These are phyloP conservation scores for Strongylocentrotus purpuratus DNA, from an alignment of 35 echinoderm and acorn worm genomes.

Conservation along the genomic window DNA sequence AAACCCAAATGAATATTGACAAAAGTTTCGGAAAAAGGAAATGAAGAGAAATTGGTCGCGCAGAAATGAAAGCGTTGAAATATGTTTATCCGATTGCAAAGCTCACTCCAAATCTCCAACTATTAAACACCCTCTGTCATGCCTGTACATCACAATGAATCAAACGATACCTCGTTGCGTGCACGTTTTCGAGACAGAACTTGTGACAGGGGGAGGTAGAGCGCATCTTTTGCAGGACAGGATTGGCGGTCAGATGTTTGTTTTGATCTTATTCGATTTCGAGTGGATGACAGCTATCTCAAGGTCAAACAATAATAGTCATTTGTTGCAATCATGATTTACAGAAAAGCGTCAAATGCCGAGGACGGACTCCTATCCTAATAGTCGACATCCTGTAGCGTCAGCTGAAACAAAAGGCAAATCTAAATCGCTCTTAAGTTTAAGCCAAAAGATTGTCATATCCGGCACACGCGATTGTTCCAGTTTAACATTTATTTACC, in stretches of 20 bases:
- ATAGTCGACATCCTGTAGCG: constrained; percentile 1
- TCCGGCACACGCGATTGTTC: constrained; percentile 12
- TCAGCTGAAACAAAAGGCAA: not conserved
- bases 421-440: not conserved
- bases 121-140: not conserved
- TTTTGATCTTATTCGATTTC: not conserved
- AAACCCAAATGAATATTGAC: constrained; percentile 52
- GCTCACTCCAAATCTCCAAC: not conserved
- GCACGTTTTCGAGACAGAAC: not conserved
- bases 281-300: not conserved
- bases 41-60: constrained; percentile 43
- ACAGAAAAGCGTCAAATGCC: constrained; percentile 21
- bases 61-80: constrained; percentile 26
- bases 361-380: not conserved
- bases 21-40: constrained; percentile 50
- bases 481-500: not conserved
- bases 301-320: not conserved
- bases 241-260: not conserved
- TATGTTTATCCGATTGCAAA: constrained; percentile 36
- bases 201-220: not conserved
- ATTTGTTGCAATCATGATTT: constrained; percentile 17
- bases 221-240: not conserved
- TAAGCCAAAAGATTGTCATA: not conserved
- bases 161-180: not conserved
- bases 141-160: not conserved